Percentiles rank a stretch among this genome's conserved stretches.
Conservation (phyloP, 1,140 invertebrate genomes). For the Vanessa atalanta region DNA sequence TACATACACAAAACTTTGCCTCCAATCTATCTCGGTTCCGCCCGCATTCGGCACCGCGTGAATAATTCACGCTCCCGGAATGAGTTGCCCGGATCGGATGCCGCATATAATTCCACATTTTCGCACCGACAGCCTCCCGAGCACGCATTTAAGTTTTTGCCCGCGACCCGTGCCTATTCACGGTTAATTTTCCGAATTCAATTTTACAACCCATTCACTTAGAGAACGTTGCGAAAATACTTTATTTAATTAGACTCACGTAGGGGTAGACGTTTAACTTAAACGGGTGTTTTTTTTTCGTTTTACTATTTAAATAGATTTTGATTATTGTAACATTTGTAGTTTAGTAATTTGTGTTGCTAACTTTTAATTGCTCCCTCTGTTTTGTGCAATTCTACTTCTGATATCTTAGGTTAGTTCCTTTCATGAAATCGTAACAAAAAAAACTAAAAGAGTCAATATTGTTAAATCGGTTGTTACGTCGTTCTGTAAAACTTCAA, state of each 20-base stretch:
- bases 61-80: slow-evolving; percentile 64
- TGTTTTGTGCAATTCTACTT: too few species aligned
- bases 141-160: slow-evolving; percentile 75
- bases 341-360: too few species aligned
- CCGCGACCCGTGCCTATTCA: slow-evolving; percentile 54
- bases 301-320: not conserved
- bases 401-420: too few species aligned
- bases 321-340: too few species aligned
- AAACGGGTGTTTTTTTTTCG: not conserved
- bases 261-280: not conserved
- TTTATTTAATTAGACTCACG: slow-evolving; percentile 54
- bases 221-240: slow-evolving; percentile 58
- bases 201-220: slow-evolving; percentile 63
- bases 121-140: slow-evolving; percentile 57
- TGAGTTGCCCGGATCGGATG: slow-evolving; percentile 60
- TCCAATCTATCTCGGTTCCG: slow-evolving; percentile 49
- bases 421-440: too few species aligned
- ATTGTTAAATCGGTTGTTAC: too few species aligned
- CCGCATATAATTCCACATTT: slow-evolving; percentile 72
- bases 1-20: slow-evolving; percentile 57
- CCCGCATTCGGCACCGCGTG: slow-evolving; percentile 57
- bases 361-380: too few species aligned
- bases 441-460: too few species aligned
- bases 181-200: slow-evolving; percentile 71
- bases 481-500: not conserved